These are phyloP conservation scores for Cataglyphis hispanica DNA, from an alignment of 1,140 invertebrate species.

Conservation along the genomic window DNA sequence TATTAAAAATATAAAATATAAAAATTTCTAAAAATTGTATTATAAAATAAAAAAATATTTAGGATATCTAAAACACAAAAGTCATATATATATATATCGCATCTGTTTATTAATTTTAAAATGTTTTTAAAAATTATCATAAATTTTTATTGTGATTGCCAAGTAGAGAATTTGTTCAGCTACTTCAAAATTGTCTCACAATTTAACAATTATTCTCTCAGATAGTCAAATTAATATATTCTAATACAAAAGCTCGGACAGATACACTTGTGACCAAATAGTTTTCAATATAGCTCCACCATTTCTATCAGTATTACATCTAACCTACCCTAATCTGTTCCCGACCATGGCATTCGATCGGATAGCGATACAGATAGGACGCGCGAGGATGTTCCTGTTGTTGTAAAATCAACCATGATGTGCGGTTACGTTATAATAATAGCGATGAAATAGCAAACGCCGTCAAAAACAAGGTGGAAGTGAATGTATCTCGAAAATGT, in stretches of 20 bases:
- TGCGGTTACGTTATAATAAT: constrained; percentile 37
- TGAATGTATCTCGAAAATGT: background rate
- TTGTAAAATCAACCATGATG: constrained; percentile 29
- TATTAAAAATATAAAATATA: background rate
- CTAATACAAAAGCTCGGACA: no score
- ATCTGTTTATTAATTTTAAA: no score
- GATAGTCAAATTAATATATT: background rate
- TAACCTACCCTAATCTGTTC: constrained; percentile 23
- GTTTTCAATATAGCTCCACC: background rate
- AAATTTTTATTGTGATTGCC: background rate
- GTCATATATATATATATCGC: no score
- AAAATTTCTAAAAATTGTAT: background rate
- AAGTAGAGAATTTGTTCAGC: background rate
- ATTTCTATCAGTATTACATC: background rate
- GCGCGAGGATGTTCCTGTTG: constrained; percentile 44
- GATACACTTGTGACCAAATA: background rate
- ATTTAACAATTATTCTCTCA: no score
- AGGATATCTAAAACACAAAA: background rate
- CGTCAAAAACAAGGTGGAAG: background rate
- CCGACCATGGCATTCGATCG: constrained; percentile 49
- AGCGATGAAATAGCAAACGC: constrained; percentile 52
- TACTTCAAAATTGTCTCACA: background rate
- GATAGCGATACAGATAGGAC: constrained; percentile 31
- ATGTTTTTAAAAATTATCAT: background rate
- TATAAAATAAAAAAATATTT: background rate